Percentiles rank a stretch among this genome's conserved stretches.
Evolutionary conservation across 2,797 vertebrate species (phyloP).

Genomic region (Perdix hodgsoniae): DNA sequence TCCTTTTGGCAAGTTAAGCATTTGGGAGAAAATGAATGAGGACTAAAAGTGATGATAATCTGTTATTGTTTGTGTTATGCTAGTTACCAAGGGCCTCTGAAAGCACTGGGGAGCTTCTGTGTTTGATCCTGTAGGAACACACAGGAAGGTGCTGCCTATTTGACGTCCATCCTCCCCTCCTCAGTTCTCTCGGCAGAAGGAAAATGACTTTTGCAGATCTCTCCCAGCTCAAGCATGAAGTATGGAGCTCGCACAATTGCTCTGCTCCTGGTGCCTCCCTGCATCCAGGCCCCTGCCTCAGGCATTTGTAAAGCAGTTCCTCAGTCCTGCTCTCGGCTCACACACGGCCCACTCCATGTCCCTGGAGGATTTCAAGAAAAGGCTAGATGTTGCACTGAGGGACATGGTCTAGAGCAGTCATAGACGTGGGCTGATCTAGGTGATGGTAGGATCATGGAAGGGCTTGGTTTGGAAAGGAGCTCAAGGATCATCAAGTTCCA

Average conservation of each 20-base stretch:
- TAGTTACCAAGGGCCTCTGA: constrained; percentile 38
- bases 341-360: not conserved
- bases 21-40: not conserved
- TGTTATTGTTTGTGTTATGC: constrained; percentile 28
- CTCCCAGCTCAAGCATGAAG: not conserved
- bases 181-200: not conserved
- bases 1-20: not conserved
- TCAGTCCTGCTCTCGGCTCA: not conserved
- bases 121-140: constrained; percentile 53
- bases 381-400: too few species aligned
- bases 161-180: not conserved
- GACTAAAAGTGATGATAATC: not conserved
- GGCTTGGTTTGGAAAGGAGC: too few species aligned
- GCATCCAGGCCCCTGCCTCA: not conserved
- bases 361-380: too few species aligned
- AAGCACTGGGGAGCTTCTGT: not conserved
- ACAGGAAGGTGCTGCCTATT: constrained; percentile 14
- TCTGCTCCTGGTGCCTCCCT: not conserved
- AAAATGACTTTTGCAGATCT: constrained; percentile 62
- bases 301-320: not conserved
- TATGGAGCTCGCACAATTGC: not conserved
- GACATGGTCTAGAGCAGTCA: too few species aligned
- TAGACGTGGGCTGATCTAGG: too few species aligned
- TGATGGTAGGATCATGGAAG: too few species aligned
- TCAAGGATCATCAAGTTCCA: too few species aligned